Percentiles rank a stretch among this genome's conserved stretches.
phyloP scores from a whole-genome alignment of 1,140 invertebrate species.

The Hycleus phaleratus region DNA sequence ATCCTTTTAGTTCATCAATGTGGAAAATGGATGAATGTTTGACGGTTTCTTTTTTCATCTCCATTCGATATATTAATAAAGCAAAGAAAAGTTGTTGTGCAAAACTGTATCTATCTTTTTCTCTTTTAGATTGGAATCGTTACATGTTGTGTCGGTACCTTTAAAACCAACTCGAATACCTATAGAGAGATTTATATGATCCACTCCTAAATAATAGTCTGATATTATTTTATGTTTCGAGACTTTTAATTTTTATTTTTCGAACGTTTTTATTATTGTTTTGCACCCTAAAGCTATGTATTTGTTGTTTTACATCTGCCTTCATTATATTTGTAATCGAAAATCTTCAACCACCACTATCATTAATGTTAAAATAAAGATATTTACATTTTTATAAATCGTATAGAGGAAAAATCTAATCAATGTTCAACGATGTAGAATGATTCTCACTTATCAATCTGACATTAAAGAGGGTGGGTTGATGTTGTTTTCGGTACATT shows the following conservation, averaged over 20 bases:
- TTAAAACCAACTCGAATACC: too few species aligned
- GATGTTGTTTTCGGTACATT: too few species aligned
- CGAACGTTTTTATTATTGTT: too few species aligned
- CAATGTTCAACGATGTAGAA: constrained; percentile 2
- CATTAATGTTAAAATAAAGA: background rate
- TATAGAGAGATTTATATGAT: constrained; percentile 1
- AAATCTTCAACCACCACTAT: background rate
- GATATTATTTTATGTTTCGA: background rate
- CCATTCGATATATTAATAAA: too few species aligned
- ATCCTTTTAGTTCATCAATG: constrained; percentile 11
- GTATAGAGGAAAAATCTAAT: background rate
- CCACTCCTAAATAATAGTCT: too few species aligned
- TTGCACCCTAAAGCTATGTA: too few species aligned
- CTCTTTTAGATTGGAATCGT: constrained; percentile 1
- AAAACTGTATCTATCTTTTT: too few species aligned
- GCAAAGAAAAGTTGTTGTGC: too few species aligned
- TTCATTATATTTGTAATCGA: background rate
- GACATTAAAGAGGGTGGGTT: too few species aligned
- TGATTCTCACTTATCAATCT: constrained; percentile 1
- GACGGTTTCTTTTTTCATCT: background rate
- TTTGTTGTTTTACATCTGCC: too few species aligned
- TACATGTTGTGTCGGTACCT: background rate
- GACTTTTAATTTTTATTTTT: too few species aligned
- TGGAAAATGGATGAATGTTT: constrained; percentile 1
- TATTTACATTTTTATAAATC: too few species aligned